phyloP scores from a whole-genome alignment of 2,113 vertebrate genomes.

The Mus musculus region GRCm39 chr3:152853001-152853500 shows the following conservation, averaged over 20 bases:
- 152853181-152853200: background rate
- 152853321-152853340: background rate
- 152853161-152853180: slow-evolving; percentile 9
- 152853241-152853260: background rate
- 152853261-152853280: background rate
- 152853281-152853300: background rate
- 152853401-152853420: background rate
- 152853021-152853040: background rate
- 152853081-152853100: background rate
- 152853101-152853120: background rate
- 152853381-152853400: background rate
- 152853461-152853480: background rate
- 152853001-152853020: background rate
- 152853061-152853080: background rate
- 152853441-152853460: background rate
- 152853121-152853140: background rate
- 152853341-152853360: background rate
- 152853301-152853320: background rate
- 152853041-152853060: background rate
- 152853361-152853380: background rate
- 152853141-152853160: background rate
- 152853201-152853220: background rate
- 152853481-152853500: background rate
- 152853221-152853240: background rate
- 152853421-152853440: background rate